A percentile compares a stretch with the other conserved stretches of the same genome.
Evolutionary conservation across 2,797 vertebrate species (phyloP).

Genomic region (Mus spretus): DNA sequence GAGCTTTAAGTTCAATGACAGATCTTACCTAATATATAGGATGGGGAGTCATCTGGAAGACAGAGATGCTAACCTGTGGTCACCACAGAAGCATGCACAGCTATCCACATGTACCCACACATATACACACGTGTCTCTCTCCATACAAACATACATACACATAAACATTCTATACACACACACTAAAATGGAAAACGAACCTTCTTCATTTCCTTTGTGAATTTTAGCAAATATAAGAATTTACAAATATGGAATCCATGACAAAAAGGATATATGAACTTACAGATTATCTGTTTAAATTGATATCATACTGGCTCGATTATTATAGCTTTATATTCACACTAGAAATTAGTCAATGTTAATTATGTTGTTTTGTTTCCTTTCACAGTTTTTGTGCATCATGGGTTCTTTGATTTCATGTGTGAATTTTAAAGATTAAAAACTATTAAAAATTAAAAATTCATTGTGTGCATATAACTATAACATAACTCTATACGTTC

Average conservation of each 20-base stretch:
- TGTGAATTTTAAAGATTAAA: background rate
- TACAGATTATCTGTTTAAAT: background rate
- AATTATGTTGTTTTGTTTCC: background rate
- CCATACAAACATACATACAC: background rate
- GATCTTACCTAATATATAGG: background rate
- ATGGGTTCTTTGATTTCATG: background rate
- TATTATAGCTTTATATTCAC: background rate
- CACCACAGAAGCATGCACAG: too few relatives aligned
- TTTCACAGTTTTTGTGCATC: background rate
- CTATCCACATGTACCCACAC: background rate
- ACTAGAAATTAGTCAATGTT: background rate
- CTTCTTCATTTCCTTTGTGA: background rate
- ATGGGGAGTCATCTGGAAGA: background rate
- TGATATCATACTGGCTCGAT: background rate
- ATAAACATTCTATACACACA: background rate
- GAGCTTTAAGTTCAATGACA: background rate
- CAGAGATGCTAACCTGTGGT: background rate
- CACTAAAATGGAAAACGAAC: background rate
- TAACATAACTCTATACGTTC: background rate
- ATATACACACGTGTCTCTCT: background rate
- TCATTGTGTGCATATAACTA: background rate
- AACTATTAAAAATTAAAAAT: background rate
- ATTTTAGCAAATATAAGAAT: constrained; percentile 52
- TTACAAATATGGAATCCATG: constrained; percentile 2
- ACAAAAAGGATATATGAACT: background rate